A percentile compares a stretch with the other conserved stretches of the same genome.
These are phyloP conservation scores for Pangasius krempfi DNA, from an alignment of 2,797 vertebrate genomes.

Conservation along the genomic window DNA sequence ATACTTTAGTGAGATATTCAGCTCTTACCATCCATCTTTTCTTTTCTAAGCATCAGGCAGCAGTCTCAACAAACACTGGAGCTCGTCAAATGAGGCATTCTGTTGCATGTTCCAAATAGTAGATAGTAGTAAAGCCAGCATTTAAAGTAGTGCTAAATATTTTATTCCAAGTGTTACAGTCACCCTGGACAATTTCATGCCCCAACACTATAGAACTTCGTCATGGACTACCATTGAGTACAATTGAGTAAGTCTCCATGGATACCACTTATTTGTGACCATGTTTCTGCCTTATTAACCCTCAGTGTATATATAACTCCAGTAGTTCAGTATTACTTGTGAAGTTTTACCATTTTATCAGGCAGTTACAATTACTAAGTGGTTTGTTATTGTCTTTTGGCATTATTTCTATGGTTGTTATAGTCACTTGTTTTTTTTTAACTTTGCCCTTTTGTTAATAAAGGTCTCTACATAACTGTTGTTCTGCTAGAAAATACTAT, in stretches of 20 bases:
- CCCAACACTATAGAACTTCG: neutral
- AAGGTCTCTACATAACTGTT: neutral
- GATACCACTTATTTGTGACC: neutral
- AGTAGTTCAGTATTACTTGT: neutral
- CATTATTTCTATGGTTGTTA: neutral
- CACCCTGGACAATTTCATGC: neutral
- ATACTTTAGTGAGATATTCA: too few species aligned
- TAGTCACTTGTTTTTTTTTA: neutral
- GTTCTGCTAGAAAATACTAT: neutral
- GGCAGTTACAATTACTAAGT: neutral
- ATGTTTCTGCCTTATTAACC: neutral
- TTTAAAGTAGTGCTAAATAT: too few species aligned
- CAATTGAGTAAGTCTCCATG: neutral
- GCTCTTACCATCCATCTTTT: too few species aligned
- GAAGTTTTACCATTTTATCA: neutral
- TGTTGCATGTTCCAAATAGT: too few species aligned
- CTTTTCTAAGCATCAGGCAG: too few species aligned
- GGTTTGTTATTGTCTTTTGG: neutral
- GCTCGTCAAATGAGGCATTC: too few species aligned
- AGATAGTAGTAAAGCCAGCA: too few species aligned
- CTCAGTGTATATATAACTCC: neutral
- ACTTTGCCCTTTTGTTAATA: neutral
- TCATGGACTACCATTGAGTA: neutral
- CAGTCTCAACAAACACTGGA: too few species aligned
- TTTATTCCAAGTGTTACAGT: too few species aligned